phyloP scores from a whole-genome alignment of 1,140 invertebrate genomes.

The Platorchestia sp. region DNA sequence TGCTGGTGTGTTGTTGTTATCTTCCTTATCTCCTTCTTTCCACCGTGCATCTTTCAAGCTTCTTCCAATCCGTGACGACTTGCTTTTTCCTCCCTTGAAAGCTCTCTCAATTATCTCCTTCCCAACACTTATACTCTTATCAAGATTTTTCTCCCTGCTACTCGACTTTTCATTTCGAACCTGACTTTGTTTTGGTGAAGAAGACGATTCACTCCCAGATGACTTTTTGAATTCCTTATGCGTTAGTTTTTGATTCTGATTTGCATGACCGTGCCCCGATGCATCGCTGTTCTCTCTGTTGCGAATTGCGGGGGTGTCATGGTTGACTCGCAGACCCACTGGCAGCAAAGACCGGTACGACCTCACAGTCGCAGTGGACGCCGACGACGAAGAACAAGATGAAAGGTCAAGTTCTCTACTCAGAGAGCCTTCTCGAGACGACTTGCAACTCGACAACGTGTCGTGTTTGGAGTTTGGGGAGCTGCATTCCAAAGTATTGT shows the following conservation, averaged over 20 bases:
- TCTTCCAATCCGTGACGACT: conserved; percentile 2
- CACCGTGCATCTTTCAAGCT: not conserved
- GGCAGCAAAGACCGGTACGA: conserved; percentile 28
- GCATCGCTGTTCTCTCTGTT: not conserved
- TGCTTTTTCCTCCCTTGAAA: not conserved
- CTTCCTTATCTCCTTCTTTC: conserved; percentile 28
- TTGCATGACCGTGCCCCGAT: not conserved
- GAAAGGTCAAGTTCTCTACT: conserved; percentile 2
- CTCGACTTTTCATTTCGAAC: not conserved
- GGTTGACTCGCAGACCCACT: not conserved
- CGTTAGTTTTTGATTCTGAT: not conserved
- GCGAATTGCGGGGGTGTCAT: not conserved
- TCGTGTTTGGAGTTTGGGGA: conserved; percentile 15
- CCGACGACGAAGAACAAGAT: conserved; percentile 28
- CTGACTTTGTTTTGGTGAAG: not conserved
- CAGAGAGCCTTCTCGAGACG: conserved; percentile 22
- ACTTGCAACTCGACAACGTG: conserved; percentile 10
- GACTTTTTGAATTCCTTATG: not conserved
- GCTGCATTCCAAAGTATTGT: not conserved
- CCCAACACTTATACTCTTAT: not conserved
- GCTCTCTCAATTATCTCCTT: conserved; percentile 12
- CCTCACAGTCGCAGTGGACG: conserved; percentile 15
- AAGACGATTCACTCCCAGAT: not conserved
- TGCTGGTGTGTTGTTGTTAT: conserved; percentile 41
- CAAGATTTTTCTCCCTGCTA: conserved; percentile 9